A percentile compares a stretch with the other conserved stretches of the same genome.
Conservation (phyloP, 2,888 invertebrate species). For the Netelia melanura region DNA sequence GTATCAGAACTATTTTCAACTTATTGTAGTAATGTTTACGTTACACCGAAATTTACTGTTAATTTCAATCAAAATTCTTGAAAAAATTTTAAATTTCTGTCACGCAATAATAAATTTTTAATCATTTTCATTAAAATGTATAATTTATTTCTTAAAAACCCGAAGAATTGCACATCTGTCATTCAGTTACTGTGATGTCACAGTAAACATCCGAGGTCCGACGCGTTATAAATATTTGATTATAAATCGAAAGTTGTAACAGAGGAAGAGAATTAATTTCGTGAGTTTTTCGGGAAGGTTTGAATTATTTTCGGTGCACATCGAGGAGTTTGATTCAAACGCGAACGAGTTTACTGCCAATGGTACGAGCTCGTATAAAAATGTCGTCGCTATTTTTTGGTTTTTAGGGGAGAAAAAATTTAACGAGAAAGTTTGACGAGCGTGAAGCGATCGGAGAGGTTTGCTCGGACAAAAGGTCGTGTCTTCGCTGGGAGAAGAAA, state of each 20-base stretch:
- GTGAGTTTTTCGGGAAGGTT: not conserved
- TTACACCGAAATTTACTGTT: no score
- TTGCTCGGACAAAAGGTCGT: constrained; percentile 47
- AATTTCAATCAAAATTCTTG: no score
- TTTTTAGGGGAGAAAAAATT: constrained; percentile 27
- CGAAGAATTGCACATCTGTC: no score
- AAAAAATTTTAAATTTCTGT: no score
- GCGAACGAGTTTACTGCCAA: not conserved
- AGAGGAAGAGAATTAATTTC: not conserved
- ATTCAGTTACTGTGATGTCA: no score
- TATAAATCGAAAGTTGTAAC: not conserved
- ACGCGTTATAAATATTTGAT: not conserved
- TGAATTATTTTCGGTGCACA: not conserved
- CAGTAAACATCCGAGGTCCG: no score
- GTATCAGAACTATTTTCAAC: no score
- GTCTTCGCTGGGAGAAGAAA: constrained; percentile 25
- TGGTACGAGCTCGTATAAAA: no score
- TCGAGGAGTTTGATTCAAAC: not conserved
- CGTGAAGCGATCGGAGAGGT: not conserved
- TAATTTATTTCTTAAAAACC: no score
- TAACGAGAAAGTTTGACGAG: constrained; percentile 30
- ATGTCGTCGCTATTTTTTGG: not conserved
- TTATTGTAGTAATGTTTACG: no score
- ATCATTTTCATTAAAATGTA: no score
- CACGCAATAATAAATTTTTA: no score